These are phyloP conservation scores for Dolichotis patagonum DNA, from an alignment of 2,113 vertebrate genomes.

Conservation along the genomic window DNA sequence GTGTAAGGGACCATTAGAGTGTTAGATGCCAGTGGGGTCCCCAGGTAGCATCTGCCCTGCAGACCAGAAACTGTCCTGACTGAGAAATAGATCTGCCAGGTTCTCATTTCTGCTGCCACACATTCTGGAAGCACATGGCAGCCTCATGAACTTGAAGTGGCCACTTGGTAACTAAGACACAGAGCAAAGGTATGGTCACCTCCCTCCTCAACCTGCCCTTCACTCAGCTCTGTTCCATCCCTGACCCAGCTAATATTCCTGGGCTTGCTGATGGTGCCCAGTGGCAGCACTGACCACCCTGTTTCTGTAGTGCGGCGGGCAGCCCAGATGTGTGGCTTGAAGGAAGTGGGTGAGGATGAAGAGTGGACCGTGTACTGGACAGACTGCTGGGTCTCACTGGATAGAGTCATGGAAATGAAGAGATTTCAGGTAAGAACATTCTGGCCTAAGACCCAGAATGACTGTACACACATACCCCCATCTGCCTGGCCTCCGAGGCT, in stretches of 20 bases:
- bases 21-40: background rate
- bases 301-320: constrained; percentile 86
- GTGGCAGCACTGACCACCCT: background rate
- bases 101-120: background rate
- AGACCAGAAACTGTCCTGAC: background rate
- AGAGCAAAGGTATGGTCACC: background rate
- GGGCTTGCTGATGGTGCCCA: background rate
- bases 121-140: background rate
- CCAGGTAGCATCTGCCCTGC: background rate
- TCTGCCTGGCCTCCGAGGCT: no score
- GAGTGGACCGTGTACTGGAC: constrained; percentile 89
- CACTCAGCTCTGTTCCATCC: background rate
- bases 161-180: background rate
- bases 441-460: background rate
- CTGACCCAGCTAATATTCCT: background rate
- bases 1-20: background rate
- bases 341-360: constrained; percentile 84
- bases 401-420: constrained; percentile 88
- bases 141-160: background rate
- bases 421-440: constrained; percentile 86
- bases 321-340: constrained; percentile 84
- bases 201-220: accelerated
- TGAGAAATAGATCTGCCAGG: background rate
- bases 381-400: constrained; percentile 84
- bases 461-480: no score